Percentiles rank a stretch among this genome's conserved stretches.
These are phyloP conservation scores for Parnassius mnemosyne DNA, from an alignment of 2,888 invertebrate species.

Conservation along the genomic window DNA sequence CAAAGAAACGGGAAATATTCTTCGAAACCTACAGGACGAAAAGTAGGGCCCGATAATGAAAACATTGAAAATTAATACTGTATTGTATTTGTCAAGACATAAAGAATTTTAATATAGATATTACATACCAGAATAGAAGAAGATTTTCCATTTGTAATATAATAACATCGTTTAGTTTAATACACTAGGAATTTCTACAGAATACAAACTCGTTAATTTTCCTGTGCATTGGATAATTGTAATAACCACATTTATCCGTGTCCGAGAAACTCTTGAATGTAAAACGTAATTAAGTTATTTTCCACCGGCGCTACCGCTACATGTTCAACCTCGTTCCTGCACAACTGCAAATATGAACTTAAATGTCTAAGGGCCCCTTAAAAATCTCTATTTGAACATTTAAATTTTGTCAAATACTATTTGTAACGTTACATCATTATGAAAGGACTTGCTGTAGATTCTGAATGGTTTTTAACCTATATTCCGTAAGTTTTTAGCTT, in stretches of 20 bases:
- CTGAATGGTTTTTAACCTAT: conserved; percentile 19
- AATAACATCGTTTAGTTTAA: conserved; percentile 1
- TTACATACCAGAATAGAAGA: no score
- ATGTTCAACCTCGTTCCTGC: conserved; percentile 15
- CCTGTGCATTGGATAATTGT: conserved; percentile 65
- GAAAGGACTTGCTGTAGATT: conserved; percentile 18
- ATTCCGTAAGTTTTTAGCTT: conserved; percentile 21
- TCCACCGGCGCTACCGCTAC: conserved; percentile 41
- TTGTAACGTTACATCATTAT: conserved; percentile 28
- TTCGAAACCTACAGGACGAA: no score
- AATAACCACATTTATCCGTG: conserved; percentile 67
- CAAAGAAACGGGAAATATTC: no score
- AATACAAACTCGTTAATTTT: conserved; percentile 49
- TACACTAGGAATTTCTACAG: conserved; percentile 8
- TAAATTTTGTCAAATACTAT: conserved; percentile 27
- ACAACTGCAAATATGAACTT: conserved; percentile 4
- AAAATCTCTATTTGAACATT: conserved; percentile 29
- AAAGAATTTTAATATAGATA: no score
- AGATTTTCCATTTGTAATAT: not conserved
- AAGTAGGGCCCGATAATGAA: no score
- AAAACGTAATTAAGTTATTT: conserved; percentile 71
- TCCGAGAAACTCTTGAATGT: conserved; percentile 60
- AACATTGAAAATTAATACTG: no score
- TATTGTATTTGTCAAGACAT: no score
- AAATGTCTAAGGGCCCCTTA: conserved; percentile 15